Evolutionary conservation across 2,888 invertebrate genomes (phyloP).

Genomic region (Andrena camellia): DNA sequence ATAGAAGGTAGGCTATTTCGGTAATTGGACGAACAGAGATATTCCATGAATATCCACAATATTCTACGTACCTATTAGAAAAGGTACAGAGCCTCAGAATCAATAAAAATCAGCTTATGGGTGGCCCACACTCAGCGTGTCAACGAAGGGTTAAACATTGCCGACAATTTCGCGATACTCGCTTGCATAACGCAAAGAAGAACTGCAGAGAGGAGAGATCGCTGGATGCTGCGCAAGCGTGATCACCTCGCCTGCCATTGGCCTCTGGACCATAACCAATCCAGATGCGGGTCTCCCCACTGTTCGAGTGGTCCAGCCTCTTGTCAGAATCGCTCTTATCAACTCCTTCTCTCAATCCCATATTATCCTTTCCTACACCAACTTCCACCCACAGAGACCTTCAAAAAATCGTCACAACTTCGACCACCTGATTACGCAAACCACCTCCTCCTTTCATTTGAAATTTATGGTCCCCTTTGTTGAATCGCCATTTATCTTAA

Average conservation of each 20-base stretch:
- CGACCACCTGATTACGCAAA: neutral
- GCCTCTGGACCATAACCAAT: slow-evolving; percentile 76
- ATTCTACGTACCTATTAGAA: no score
- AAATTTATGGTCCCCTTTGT: neutral
- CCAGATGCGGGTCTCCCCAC: slow-evolving; percentile 76
- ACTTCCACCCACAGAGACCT: neutral
- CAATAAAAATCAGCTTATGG: no score
- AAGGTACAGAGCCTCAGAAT: no score
- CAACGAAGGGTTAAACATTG: no score
- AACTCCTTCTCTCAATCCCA: neutral
- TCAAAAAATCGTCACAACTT: neutral
- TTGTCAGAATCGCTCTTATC: slow-evolving; percentile 33
- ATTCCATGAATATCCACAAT: no score
- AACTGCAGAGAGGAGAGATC: slow-evolving; percentile 19
- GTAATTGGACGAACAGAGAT: no score
- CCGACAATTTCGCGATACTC: neutral
- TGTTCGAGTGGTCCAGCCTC: slow-evolving; percentile 78
- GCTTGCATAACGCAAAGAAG: neutral
- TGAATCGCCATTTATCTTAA: neutral
- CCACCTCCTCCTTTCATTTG: neutral
- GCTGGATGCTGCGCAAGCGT: slow-evolving; percentile 78
- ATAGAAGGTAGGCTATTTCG: no score
- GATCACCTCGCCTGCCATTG: slow-evolving; percentile 76
- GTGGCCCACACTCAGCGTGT: no score
- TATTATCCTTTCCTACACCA: neutral